Evolutionary conservation across 2,797 vertebrate genomes (phyloP), one percentile per base, ranked within the genome.

Genomic region (Aratinga solstitialis): DNA sequence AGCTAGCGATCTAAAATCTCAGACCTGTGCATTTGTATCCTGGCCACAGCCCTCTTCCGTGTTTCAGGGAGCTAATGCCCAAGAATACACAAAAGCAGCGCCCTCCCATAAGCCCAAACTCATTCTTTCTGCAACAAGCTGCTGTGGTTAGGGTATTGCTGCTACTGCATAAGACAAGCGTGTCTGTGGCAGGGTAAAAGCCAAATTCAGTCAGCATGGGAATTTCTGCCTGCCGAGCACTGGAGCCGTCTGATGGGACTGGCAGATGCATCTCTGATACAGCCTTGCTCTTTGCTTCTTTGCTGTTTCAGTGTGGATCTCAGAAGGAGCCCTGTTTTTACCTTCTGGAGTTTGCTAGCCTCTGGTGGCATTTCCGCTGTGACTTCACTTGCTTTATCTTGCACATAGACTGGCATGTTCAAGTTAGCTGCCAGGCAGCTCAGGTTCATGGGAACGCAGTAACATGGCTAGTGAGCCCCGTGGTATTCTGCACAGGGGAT

Each of bases 391-490:
- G 36, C 56, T 48, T 18, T 80, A 54, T 50, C 81, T 66, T 38
- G 61, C 62, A 36, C 26, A 3, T 7, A 81, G 71, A 18, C 27
- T 62, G 77, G 24, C 11, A 4, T 8, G 30, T 67, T 84, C 22
- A n/a, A 24, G 34, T 38, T 29, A 78, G 45, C 62, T 82, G 48
- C 87, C 68, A 62, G 67, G 81, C 74, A 66, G 71, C 66, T 83
- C 59, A 3, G 53, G 42, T 76, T 91, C 1, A 0, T 43, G 71
- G 59, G 82, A 63, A 18, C 5, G 1, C 1, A 0, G 12, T 4
- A 15, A 18, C 0, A 0, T 71, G 72, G 24, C 21, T 48, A 1
- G 24, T 51, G 81, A 91, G 76, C 50, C 1, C 50, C 1, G 0
- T 74, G 32, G 11, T 40, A 3, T 36, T 73, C 63, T 73, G 59